Conservation (phyloP, 2,888 invertebrate genomes). For the Drosophila melanocephala region DNA sequence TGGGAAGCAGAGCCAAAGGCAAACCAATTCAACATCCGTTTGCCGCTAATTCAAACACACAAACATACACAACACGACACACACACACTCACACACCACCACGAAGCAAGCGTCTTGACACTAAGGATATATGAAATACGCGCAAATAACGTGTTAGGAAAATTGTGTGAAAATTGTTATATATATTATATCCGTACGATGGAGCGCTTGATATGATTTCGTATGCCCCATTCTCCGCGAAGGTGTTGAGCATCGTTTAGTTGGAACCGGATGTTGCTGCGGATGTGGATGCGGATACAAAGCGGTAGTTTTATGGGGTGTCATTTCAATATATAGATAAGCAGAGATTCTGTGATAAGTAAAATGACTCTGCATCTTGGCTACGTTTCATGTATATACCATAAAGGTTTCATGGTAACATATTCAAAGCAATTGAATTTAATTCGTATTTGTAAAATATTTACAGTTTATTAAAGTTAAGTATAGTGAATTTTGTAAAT, state of each 20-base stretch:
- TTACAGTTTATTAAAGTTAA: background rate
- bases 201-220: conserved; percentile 73
- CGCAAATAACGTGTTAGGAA: conserved; percentile 79
- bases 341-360: background rate
- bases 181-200: conserved; percentile 75
- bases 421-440: background rate
- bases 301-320: conserved; percentile 37
- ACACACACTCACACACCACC: conserved; percentile 4
- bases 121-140: conserved; percentile 77
- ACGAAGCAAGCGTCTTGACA: conserved; percentile 42
- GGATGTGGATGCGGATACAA: conserved; percentile 25
- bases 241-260: conserved; percentile 66
- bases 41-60: conserved; percentile 78
- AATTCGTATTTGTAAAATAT: background rate
- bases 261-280: conserved; percentile 30
- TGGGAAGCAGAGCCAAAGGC: conserved; percentile 72
- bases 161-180: conserved; percentile 81
- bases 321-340: conserved; percentile 31
- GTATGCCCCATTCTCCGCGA: conserved; percentile 74
- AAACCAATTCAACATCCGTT: conserved; percentile 80
- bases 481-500: background rate
- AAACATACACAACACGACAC: conserved; percentile 15
- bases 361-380: background rate
- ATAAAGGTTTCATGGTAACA: background rate
- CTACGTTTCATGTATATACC: background rate